Conservation (phyloP, 1,140 invertebrate genomes). For the Zaprionus capensis region DNA sequence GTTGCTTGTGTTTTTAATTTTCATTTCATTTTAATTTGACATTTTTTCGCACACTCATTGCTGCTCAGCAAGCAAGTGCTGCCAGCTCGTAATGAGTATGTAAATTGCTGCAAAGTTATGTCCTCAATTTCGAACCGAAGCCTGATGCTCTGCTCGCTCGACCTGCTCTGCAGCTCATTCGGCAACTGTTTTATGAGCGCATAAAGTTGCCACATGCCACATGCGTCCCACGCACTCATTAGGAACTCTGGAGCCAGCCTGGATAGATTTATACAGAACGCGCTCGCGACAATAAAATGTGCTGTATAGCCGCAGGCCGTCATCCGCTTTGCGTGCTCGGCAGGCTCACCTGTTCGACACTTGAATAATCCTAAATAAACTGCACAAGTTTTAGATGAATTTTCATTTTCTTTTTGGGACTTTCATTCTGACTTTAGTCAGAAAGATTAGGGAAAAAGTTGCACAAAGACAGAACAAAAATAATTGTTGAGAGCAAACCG, state of each 20-base stretch:
- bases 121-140: constrained; percentile 55
- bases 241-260: constrained; percentile 48
- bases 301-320: constrained; percentile 32
- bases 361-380: constrained; percentile 30
- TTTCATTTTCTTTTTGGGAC: background rate
- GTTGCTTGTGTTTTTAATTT: constrained; percentile 27
- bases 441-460: background rate
- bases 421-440: background rate
- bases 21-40: constrained; percentile 39
- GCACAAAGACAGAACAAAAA: background rate
- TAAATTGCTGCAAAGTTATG: constrained; percentile 76
- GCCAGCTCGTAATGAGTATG: constrained; percentile 66
- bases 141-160: constrained; percentile 19
- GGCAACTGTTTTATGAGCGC: constrained; percentile 62
- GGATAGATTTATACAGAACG: constrained; percentile 62
- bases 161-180: constrained; percentile 14
- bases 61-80: constrained; percentile 42
- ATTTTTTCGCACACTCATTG: constrained; percentile 25
- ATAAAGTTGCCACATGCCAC: constrained; percentile 68
- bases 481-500: background rate
- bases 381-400: constrained; percentile 30
- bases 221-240: constrained; percentile 66
- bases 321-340: background rate
- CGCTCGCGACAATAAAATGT: constrained; percentile 25
- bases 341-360: constrained; percentile 40